Evolutionary conservation across 2,113 vertebrate genomes (phyloP), one percentile per base, ranked within the genome.

Genomic region (Grus americana): DNA sequence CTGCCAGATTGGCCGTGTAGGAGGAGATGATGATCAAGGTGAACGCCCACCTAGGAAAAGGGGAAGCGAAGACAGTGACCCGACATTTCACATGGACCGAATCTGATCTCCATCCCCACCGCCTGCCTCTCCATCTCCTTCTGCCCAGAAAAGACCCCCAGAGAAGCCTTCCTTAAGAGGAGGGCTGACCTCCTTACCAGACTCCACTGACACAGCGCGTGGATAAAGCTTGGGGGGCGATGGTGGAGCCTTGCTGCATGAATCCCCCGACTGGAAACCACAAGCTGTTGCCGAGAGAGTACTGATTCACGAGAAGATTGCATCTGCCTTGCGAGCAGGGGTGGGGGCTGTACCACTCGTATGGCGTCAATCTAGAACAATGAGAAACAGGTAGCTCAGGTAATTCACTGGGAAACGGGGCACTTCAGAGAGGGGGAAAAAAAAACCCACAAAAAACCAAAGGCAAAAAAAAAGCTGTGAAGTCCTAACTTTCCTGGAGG

Each of bases 11-110:
- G 97, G 99, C 99, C 2, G 99, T 99, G 98, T 99, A 99, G 92
- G 99, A 99, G 59, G 99, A 99, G 97, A 99, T 99, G 98, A 99
- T 99, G 98, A 99, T 99, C 97, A 99, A 97, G 44, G 99, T 99
- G 98, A 99, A 99, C 1, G 99, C 99, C 99, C 99, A 99, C 99
- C 99, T 99, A 90, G 13, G 79, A 57, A 85, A 79, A 59, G 91
- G 44, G 57, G 47, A 79, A 68, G 58, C 1, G 0, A 36, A 70
- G 47, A 13, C 1, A 5, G 49, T 30, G 49, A 82, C 30, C 32
- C 29, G 67, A 67, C 40, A 38, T 50, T 62, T 42, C 38, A 42
- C 29, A 6, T 0, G 12, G 52, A 22, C 15, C 29, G 15, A 68
- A 50, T 23, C 42, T 30, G 24, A 66, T 58, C 20, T 14, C 55